Evolutionary conservation across 2,797 vertebrate species (phyloP).

Genomic region (Echiichthys vipera): DNA sequence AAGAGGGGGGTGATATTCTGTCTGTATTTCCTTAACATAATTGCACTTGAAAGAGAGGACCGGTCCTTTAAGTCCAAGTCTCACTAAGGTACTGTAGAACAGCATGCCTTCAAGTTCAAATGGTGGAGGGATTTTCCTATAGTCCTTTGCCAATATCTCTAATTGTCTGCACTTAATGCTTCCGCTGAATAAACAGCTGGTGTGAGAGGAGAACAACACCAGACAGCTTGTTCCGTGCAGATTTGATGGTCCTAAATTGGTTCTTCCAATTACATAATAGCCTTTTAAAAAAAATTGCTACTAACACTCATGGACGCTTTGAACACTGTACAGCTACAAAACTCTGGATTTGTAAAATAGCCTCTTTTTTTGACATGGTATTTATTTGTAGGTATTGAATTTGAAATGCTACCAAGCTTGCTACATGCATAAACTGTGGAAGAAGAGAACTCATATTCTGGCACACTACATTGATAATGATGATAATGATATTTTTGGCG

Average conservation of each 20-base stretch:
- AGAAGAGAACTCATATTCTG: conserved; percentile 24
- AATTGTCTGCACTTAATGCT: conserved; percentile 55
- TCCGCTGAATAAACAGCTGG: conserved; percentile 47
- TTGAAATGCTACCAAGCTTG: conserved; percentile 46
- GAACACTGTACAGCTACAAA: conserved; percentile 52
- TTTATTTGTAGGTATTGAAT: conserved; percentile 71
- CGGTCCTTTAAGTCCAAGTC: conserved; percentile 54
- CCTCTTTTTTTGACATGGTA: conserved; percentile 53
- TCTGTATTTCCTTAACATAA: conserved; percentile 62
- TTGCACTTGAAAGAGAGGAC: conserved; percentile 75
- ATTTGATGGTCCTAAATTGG: conserved; percentile 34
- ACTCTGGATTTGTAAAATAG: conserved; percentile 58
- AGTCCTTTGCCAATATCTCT: conserved; percentile 48
- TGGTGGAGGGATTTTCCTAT: conserved; percentile 33
- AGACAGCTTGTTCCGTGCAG: conserved; percentile 20
- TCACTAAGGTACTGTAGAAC: conserved; percentile 63
- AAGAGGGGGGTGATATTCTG: conserved; percentile 52
- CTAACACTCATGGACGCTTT: conserved; percentile 70
- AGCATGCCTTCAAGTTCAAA: conserved; percentile 60
- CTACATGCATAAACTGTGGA: conserved; percentile 53
- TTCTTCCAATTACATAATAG: conserved; percentile 63
- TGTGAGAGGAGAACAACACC: conserved; percentile 16
- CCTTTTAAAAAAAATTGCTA: conserved; percentile 41
- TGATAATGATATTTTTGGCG: conserved; percentile 8
- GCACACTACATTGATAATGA: conserved; percentile 55